Percentiles rank a stretch among this genome's conserved stretches.
Evolutionary conservation across 2,113 vertebrate species (phyloP).

Genomic region (Lutjanus erythropterus): DNA sequence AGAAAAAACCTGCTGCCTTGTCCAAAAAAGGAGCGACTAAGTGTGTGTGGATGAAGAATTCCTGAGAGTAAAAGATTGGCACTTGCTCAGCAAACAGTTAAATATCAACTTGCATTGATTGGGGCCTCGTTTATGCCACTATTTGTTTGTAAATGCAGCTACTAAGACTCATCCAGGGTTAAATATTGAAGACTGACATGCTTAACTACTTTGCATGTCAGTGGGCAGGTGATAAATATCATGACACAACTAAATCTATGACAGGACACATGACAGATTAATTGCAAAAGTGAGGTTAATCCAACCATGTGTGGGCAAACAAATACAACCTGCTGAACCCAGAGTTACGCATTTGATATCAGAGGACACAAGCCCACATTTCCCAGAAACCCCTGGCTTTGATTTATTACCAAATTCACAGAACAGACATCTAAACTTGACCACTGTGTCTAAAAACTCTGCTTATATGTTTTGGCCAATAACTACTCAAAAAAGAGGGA

Average conservation of each 20-base stretch:
- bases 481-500: background rate
- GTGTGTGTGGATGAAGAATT: conserved; percentile 70
- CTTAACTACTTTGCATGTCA: conserved; percentile 32
- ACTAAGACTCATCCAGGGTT: conserved; percentile 62
- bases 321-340: conserved; percentile 14
- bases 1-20: conserved; percentile 72
- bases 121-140: conserved; percentile 76
- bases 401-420: background rate
- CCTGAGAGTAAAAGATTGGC: conserved; percentile 78
- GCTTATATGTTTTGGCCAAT: background rate
- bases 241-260: conserved; percentile 11
- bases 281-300: conserved; percentile 36
- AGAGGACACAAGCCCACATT: conserved; percentile 27
- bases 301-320: conserved; percentile 23
- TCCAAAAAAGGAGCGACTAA: conserved; percentile 79
- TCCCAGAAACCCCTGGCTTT: conserved; percentile 45
- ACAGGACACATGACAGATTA: conserved; percentile 17
- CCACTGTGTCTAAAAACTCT: background rate
- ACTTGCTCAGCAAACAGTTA: conserved; percentile 81
- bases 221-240: conserved; percentile 12
- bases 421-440: background rate
- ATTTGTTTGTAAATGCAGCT: conserved; percentile 79
- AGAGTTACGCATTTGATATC: conserved; percentile 8
- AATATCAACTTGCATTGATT: conserved; percentile 88
- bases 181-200: conserved; percentile 58